Evolutionary conservation across 2,797 vertebrate genomes (phyloP).

Genomic region (Cheirogaleus major): DNA sequence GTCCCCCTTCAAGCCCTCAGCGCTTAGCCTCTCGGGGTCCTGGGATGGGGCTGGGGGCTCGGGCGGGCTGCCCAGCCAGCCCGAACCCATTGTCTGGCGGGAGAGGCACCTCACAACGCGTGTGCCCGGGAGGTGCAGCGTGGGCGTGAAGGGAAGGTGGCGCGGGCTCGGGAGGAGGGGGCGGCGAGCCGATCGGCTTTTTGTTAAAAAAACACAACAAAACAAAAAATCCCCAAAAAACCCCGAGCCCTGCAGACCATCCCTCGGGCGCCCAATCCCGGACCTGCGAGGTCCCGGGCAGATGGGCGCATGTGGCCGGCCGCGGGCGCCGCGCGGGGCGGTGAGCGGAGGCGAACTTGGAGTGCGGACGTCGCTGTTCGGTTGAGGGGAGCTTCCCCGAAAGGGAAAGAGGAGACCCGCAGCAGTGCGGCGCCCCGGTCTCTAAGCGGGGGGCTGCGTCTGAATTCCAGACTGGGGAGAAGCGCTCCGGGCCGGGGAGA

Average conservation of each 20-base stretch:
- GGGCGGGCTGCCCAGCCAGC: not conserved
- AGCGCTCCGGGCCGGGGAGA: constrained; percentile 10
- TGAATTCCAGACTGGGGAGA: not conserved
- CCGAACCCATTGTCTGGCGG: constrained; percentile 83
- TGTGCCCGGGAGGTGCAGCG: constrained; percentile 62
- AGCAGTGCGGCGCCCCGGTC: not conserved
- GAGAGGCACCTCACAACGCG: constrained; percentile 61
- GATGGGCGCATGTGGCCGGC: constrained; percentile 58
- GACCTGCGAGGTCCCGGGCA: constrained; percentile 38
- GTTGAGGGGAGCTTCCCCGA: not conserved
- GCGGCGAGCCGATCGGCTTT: constrained; percentile 17
- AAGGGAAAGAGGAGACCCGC: not conserved
- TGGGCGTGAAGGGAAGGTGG: constrained; percentile 56
- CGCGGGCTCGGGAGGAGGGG: not conserved
- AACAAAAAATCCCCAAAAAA: not conserved
- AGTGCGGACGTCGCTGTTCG: not conserved
- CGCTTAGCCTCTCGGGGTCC: not conserved
- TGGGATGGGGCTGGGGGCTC: not conserved
- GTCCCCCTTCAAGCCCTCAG: not conserved
- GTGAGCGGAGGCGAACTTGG: constrained; percentile 51
- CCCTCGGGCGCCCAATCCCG: not conserved
- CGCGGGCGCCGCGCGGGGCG: not conserved
- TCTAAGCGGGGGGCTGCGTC: not conserved
- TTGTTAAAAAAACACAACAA: not conserved
- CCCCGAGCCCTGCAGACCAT: not conserved